These are phyloP conservation scores for Alethe castanea DNA, from an alignment of 2,113 vertebrate species.

Conservation along the genomic window DNA sequence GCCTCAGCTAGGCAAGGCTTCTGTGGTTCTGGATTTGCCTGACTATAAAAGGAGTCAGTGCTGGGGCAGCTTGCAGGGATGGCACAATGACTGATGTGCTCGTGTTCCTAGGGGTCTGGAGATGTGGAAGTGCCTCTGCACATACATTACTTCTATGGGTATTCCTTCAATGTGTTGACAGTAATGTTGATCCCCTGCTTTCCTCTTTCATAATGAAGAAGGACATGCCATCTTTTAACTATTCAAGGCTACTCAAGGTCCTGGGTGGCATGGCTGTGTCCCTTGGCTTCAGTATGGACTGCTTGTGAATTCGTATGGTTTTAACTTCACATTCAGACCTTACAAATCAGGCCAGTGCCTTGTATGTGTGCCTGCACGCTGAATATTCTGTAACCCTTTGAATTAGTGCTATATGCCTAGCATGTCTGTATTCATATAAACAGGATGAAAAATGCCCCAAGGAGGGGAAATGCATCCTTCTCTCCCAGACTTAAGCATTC, in stretches of 20 bases:
- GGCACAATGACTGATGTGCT: not conserved
- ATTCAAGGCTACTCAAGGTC: not conserved
- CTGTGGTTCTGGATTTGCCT: not conserved
- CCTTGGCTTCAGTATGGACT: not conserved
- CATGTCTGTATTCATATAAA: not conserved
- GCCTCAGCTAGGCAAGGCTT: not conserved
- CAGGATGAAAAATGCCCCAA: conserved; percentile 6
- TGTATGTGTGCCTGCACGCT: not conserved
- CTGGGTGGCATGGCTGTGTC: not conserved
- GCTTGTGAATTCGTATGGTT: not conserved
- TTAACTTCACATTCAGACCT: not conserved
- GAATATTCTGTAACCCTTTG: not conserved
- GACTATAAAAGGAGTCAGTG: not conserved
- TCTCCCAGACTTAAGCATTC: conserved; percentile 7
- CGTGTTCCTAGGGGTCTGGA: not conserved
- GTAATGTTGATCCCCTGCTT: not conserved
- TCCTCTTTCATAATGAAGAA: not conserved
- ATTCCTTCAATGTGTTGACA: not conserved
- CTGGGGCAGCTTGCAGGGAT: not conserved
- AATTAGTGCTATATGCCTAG: not conserved
- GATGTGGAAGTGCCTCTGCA: not conserved
- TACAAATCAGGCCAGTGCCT: not conserved
- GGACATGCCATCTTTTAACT: not conserved
- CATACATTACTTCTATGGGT: accelerated
- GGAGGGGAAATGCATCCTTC: not conserved